Evolutionary conservation across 2,888 invertebrate genomes (phyloP), one percentile per base, ranked within the genome.

Genomic region (Cheilosia vulpina): DNA sequence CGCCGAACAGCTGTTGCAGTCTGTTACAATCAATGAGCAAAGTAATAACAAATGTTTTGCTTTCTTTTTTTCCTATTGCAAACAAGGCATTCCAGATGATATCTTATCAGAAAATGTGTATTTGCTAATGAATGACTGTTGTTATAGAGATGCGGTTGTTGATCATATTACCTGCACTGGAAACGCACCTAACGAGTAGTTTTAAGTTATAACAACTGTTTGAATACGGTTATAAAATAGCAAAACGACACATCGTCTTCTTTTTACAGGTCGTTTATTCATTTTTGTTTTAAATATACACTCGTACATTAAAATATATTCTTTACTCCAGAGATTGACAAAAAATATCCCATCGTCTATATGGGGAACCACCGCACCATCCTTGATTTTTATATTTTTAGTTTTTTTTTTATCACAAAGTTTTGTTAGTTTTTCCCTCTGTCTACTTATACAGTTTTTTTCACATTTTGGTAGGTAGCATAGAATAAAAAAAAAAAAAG

Each of bases 281-380:
- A 50, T 38, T 79, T 72, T 71, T 63, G 72, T 79, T 75, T 60
- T 60, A 75, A 84, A 79, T 71, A 79, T 79, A 84, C 79, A 84
- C 79, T 79, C 68, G 65, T 63, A 65, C 21, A 65, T 68, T 38
- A 50, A 65, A 41, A 45, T 52, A 15, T 73, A 19, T 60, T 58
- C 55, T 27, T 47, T 53, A 43, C 31, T 69, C 45, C 55, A 62
- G 62, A 63, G 63, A 71, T 77, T 77, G 77, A 63, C 45, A 66
- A 72, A 52, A 34, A 69, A 62, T 45, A 45, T 65, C 31, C 53
- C 45, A 19, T 19, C 15, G 24, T 19, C 34, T 13, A 3, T 13
- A 43, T 6, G 15, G 31, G 11, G 19, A 31, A 17, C 57, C 45
- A 27, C 21, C 57, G 31, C 38, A 24, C 38, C 58, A 43, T n/a